Evolutionary conservation across 2,888 invertebrate genomes (phyloP).

Genomic region (Oscheius sp.): DNA sequence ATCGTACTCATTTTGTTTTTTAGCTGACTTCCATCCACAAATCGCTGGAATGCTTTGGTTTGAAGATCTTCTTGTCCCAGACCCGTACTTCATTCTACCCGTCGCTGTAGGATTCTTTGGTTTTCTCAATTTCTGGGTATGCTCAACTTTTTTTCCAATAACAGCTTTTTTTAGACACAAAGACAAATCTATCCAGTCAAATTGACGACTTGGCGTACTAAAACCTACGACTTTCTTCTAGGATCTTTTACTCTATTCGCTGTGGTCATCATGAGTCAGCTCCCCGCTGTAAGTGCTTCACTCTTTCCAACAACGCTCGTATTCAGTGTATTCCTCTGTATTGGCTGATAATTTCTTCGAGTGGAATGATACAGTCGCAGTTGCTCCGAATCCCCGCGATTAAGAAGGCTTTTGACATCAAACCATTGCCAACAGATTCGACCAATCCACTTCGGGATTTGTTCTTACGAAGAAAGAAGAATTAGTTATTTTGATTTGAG

Average conservation of each 20-base stretch:
- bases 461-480: constrained; percentile 41
- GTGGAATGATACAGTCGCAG: constrained; percentile 65
- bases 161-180: constrained; percentile 58
- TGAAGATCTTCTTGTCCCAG: constrained; percentile 62
- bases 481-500: constrained; percentile 6
- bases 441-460: constrained; percentile 66
- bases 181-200: constrained; percentile 65
- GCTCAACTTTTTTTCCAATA: constrained; percentile 19
- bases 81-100: constrained; percentile 69
- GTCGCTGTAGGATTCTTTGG: constrained; percentile 65
- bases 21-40: constrained; percentile 66
- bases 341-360: constrained; percentile 65
- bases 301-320: not conserved
- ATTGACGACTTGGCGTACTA: constrained; percentile 53
- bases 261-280: constrained; percentile 65
- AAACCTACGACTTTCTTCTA: constrained; percentile 62
- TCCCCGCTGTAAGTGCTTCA: constrained; percentile 62
- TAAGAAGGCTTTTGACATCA: constrained; percentile 62
- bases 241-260: constrained; percentile 65
- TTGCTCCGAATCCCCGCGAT: constrained; percentile 64
- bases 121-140: constrained; percentile 68
- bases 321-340: constrained; percentile 69
- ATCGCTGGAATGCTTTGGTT: constrained; percentile 66
- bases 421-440: constrained; percentile 68
- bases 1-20: not conserved